phyloP scores from a whole-genome alignment of 23 tunicate genomes.

The Aplidium turbinatum region DNA sequence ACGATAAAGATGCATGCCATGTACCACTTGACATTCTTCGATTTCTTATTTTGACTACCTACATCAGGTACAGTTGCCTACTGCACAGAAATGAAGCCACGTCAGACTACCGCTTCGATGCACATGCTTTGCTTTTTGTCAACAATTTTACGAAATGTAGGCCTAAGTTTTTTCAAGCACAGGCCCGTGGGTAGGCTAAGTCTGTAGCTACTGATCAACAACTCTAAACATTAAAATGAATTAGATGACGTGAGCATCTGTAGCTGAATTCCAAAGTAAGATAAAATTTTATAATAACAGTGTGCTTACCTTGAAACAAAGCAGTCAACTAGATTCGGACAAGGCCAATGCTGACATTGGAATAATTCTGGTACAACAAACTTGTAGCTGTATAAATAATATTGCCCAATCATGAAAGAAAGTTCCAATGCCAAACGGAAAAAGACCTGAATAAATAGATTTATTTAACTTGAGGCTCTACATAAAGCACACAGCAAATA shows the following conservation, averaged over 20 bases:
- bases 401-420: conserved; percentile 85
- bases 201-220: not conserved
- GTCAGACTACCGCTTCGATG: no score
- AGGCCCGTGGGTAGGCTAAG: not conserved
- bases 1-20: no score
- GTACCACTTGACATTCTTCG: no score
- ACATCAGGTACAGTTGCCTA: no score
- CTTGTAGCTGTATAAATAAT: conserved; percentile 66
- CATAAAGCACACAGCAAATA: no score
- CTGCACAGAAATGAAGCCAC: no score
- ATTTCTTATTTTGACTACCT: no score
- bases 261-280: no score
- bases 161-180: no score
- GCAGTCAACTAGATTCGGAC: conserved; percentile 86
- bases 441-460: conserved; percentile 39
- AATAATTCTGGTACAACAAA: conserved; percentile 80
- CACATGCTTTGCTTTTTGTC: no score
- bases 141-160: no score
- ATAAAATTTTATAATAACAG: not conserved
- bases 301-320: conserved; percentile 61
- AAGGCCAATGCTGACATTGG: conserved; percentile 88
- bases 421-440: conserved; percentile 50
- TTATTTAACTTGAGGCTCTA: no score
- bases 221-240: not conserved
- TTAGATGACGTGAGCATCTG: not conserved